These are phyloP conservation scores for Circaetus cinerascens DNA, from an alignment of 2,113 vertebrate genomes.

Conservation along the genomic window DNA sequence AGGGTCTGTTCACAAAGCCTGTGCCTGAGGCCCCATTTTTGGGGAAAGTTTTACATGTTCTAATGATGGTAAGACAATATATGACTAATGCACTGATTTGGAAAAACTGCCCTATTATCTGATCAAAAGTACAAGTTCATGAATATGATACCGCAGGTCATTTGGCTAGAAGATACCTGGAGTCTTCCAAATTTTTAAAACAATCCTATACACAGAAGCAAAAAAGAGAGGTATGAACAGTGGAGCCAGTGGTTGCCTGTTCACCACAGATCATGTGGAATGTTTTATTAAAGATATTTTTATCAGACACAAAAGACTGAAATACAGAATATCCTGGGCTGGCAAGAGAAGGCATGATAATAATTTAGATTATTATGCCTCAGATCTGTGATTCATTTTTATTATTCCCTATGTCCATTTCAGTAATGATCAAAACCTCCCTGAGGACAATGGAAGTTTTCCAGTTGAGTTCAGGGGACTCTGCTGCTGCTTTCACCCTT, in stretches of 20 bases:
- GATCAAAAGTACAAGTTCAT: slow-evolving; percentile 60
- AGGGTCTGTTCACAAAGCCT: not conserved
- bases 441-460: not conserved
- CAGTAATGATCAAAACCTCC: not conserved
- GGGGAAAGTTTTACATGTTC: slow-evolving; percentile 23
- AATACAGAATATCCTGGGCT: not conserved
- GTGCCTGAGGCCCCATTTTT: not conserved
- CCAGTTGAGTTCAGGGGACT: not conserved
- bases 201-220: slow-evolving; percentile 46
- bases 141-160: slow-evolving; percentile 44
- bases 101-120: slow-evolving; percentile 50
- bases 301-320: not conserved
- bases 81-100: slow-evolving; percentile 51
- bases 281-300: slow-evolving; percentile 9
- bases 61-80: slow-evolving; percentile 37
- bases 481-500: not conserved
- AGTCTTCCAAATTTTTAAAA: slow-evolving; percentile 46
- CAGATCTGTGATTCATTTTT: not conserved
- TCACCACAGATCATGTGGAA: not conserved
- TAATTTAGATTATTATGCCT: slow-evolving; percentile 13
- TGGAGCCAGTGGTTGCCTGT: slow-evolving; percentile 7
- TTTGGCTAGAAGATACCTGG: slow-evolving; percentile 34
- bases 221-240: slow-evolving; percentile 4
- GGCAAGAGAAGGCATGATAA: not conserved
- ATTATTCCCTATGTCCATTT: not conserved